phyloP scores from a whole-genome alignment of 2,113 vertebrate species.

The Monopterus albus region DNA sequence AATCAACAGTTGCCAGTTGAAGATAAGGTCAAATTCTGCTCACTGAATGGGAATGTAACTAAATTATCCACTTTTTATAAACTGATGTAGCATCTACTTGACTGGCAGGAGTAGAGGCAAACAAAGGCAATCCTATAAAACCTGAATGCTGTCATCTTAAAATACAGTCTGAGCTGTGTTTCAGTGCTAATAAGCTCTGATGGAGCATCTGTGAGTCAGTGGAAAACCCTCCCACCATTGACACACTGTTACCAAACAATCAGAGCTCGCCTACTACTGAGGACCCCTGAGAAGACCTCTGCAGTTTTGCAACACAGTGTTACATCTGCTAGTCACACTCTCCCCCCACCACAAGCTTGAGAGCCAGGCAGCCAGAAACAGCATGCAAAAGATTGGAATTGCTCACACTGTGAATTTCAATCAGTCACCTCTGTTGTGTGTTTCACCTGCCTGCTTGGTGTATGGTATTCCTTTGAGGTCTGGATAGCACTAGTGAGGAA shows the following conservation, averaged over 20 bases:
- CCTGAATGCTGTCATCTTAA: constrained; percentile 24
- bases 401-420: constrained; percentile 67
- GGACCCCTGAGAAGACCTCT: constrained; percentile 54
- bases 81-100: background rate
- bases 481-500: constrained; percentile 21
- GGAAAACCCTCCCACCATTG: constrained; percentile 43
- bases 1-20: background rate
- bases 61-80: too few species aligned
- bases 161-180: constrained; percentile 30
- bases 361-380: constrained; percentile 43
- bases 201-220: constrained; percentile 61
- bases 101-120: background rate
- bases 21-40: too few species aligned
- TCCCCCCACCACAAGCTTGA: constrained; percentile 44
- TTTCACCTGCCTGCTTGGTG: constrained; percentile 18
- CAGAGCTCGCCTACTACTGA: constrained; percentile 54
- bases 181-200: constrained; percentile 31
- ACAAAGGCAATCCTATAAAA: constrained; percentile 38
- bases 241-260: constrained; percentile 58
- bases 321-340: constrained; percentile 61
- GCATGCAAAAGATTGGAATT: constrained; percentile 58
- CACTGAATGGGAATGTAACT: too few species aligned
- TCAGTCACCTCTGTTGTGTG: constrained; percentile 60
- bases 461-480: constrained; percentile 50
- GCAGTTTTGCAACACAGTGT: constrained; percentile 32